phyloP scores from a whole-genome alignment of 2,797 vertebrate species.

The Channallabes apus region DNA sequence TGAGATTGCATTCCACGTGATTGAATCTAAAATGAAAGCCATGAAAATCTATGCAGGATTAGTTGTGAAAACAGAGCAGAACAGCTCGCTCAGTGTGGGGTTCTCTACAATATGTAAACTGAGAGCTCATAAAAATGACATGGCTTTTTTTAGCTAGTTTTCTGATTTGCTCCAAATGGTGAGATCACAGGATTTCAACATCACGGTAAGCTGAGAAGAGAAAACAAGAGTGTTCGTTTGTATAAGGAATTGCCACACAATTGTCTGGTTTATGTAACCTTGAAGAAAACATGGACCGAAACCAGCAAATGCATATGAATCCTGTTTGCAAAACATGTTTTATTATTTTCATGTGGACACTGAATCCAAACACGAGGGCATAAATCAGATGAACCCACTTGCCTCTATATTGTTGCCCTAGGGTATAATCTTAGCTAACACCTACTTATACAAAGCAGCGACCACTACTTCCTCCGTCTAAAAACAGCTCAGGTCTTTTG shows the following conservation, averaged over 20 bases:
- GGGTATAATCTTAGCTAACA: conserved; percentile 29
- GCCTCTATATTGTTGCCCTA: conserved; percentile 2
- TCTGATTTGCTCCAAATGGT: conserved; percentile 6
- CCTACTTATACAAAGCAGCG: conserved; percentile 24
- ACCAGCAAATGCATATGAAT: background rate
- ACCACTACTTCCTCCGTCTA: conserved; percentile 38
- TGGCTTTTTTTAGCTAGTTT: background rate
- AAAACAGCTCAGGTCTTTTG: conserved; percentile 13
- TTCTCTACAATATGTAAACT: background rate
- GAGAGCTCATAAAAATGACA: conserved; percentile 11
- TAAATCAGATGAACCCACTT: background rate
- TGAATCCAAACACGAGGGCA: conserved; percentile 15
- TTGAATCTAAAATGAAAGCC: background rate
- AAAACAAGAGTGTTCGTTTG: background rate
- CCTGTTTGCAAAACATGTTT: conserved; percentile 3
- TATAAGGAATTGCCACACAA: conserved; percentile 20
- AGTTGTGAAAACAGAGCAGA: background rate
- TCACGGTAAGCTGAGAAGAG: background rate
- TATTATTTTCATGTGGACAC: conserved; percentile 8
- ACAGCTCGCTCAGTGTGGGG: background rate
- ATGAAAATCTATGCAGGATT: background rate
- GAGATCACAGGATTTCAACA: conserved; percentile 33
- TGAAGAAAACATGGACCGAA: conserved; percentile 5
- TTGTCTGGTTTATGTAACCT: conserved; percentile 16
- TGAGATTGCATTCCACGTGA: background rate